These are phyloP conservation scores for Lates japonicus DNA, from an alignment of 2,797 vertebrate genomes.

Conservation along the genomic window DNA sequence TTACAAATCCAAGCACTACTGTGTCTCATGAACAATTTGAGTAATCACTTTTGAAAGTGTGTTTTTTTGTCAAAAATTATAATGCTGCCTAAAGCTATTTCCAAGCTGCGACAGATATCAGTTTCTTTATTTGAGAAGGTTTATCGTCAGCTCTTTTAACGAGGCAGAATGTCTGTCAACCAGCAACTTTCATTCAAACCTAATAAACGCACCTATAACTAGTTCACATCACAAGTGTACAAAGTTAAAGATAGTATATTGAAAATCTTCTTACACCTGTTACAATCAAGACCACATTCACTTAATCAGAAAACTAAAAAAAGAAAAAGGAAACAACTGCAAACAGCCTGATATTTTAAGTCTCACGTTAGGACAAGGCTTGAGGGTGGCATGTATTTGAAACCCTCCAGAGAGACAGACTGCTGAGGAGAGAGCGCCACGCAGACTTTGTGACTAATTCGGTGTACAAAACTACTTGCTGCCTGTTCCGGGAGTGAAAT, in stretches of 20 bases:
- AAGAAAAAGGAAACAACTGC: not conserved
- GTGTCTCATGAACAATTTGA: conserved; percentile 2
- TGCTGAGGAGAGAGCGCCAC: not conserved
- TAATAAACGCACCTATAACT: not conserved
- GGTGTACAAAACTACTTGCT: conserved; percentile 7
- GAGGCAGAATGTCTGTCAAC: not conserved
- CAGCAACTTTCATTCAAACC: not conserved
- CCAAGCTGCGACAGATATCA: not conserved
- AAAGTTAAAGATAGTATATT: not conserved
- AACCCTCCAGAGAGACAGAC: conserved; percentile 18
- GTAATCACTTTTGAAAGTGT: not conserved
- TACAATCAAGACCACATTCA: not conserved
- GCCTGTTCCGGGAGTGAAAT: conserved; percentile 51
- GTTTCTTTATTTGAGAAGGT: not conserved
- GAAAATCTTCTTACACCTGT: not conserved
- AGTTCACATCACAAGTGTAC: not conserved
- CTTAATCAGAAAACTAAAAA: not conserved
- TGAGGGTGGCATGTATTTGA: not conserved
- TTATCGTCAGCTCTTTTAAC: not conserved
- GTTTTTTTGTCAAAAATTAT: conserved; percentile 5
- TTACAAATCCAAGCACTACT: conserved; percentile 11
- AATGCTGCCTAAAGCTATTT: not conserved
- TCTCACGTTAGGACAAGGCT: not conserved
- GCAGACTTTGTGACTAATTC: conserved; percentile 51
- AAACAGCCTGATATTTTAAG: not conserved